Conservation (phyloP, 37 sponge, comb jelly and placozoan genomes). For the Corticium candelabrum region DNA sequence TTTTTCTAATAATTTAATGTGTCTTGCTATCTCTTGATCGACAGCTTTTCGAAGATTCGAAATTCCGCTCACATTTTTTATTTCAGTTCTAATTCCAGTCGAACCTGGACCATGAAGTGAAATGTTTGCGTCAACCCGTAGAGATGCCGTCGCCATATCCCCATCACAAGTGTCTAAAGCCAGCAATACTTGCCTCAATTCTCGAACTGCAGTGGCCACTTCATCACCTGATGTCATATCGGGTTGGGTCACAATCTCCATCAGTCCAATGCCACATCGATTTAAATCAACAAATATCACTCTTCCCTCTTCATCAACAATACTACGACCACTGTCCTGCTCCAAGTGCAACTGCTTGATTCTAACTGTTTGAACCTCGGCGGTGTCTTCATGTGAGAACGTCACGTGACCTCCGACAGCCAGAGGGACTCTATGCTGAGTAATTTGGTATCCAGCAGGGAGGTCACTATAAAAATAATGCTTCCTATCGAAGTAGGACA, state of each 20-base stretch:
- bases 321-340: conserved; percentile 46
- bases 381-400: background rate
- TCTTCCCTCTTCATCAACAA: background rate
- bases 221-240: conserved; percentile 32
- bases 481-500: conserved; percentile 56
- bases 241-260: conserved; percentile 67
- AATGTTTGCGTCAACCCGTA: conserved; percentile 64
- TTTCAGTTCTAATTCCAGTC: conserved; percentile 32
- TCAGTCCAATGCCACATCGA: conserved; percentile 50
- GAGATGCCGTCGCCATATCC: conserved; percentile 33
- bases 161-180: conserved; percentile 44
- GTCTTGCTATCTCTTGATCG: conserved; percentile 50
- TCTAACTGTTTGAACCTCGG: background rate
- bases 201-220: conserved; percentile 39
- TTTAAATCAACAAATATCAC: conserved; percentile 44
- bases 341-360: conserved; percentile 45
- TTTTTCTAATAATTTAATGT: conserved; percentile 22
- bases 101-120: conserved; percentile 20
- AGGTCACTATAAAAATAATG: conserved; percentile 69
- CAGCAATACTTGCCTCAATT: conserved; percentile 28
- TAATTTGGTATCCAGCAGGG: conserved; percentile 63
- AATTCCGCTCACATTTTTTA: conserved; percentile 41
- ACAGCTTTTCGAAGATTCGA: conserved; percentile 34
- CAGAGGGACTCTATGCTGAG: conserved; percentile 46
- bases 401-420: conserved; percentile 33